phyloP scores from a whole-genome alignment of 2,797 vertebrate species.

The Chromis chromis region DNA sequence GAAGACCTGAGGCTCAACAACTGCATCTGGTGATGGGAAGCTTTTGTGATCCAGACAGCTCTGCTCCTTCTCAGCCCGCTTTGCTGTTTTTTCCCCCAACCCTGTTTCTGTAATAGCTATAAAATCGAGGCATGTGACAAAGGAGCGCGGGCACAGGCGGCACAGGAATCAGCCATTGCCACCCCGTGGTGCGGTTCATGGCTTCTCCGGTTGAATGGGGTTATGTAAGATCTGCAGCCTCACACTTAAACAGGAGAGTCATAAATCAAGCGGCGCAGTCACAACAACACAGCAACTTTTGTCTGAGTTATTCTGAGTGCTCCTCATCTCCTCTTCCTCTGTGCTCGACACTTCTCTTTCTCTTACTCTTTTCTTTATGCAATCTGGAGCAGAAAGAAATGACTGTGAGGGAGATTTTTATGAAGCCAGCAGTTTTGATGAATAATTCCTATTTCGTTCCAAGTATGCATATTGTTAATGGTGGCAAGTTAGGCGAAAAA shows the following conservation, averaged over 20 bases:
- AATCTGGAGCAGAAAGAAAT: slow-evolving; percentile 36
- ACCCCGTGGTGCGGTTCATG: slow-evolving; percentile 37
- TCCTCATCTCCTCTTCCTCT: slow-evolving; percentile 41
- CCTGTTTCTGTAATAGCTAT: slow-evolving; percentile 39
- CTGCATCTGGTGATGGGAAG: slow-evolving; percentile 26
- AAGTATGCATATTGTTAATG: slow-evolving; percentile 43
- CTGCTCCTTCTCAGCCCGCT: slow-evolving; percentile 11
- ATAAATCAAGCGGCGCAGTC: slow-evolving; percentile 64
- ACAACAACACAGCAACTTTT: slow-evolving; percentile 61
- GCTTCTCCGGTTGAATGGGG: slow-evolving; percentile 55
- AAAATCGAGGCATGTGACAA: slow-evolving; percentile 47
- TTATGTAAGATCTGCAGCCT: slow-evolving; percentile 71
- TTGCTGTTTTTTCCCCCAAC: slow-evolving; percentile 16
- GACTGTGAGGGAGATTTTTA: slow-evolving; percentile 23
- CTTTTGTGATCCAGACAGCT: slow-evolving; percentile 36
- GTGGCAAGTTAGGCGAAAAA: slow-evolving; percentile 44
- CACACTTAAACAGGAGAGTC: slow-evolving; percentile 57
- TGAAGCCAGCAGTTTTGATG: slow-evolving; percentile 26
- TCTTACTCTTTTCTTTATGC: slow-evolving; percentile 21
- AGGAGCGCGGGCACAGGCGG: slow-evolving; percentile 24
- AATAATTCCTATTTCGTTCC: slow-evolving; percentile 34
- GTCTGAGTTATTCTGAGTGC: slow-evolving; percentile 41
- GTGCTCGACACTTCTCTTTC: slow-evolving; percentile 11
- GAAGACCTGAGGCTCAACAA: slow-evolving; percentile 19
- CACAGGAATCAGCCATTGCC: slow-evolving; percentile 44